Conservation (phyloP, 1,140 invertebrate genomes). For the Formica exsecta region DNA sequence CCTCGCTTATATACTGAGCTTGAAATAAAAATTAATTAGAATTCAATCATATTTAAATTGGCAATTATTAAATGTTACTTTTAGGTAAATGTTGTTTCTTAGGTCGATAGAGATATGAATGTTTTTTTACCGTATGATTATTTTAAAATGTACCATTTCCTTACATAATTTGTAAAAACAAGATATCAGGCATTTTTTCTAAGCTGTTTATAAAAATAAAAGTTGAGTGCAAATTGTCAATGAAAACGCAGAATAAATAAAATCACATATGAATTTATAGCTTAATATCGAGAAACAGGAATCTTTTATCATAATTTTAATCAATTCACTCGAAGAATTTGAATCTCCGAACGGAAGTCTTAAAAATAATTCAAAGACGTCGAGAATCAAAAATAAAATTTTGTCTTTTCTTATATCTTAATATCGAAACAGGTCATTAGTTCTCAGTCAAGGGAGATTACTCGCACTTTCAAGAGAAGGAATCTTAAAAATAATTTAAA, state of each 20-base stretch:
- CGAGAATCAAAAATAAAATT: conserved; percentile 50
- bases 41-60: conserved; percentile 16
- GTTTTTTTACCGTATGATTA: conserved; percentile 36
- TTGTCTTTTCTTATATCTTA: conserved; percentile 44
- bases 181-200: conserved; percentile 37
- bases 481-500: conserved; percentile 41
- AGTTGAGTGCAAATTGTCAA: conserved; percentile 31
- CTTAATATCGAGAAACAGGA: conserved; percentile 23
- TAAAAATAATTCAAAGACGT: conserved; percentile 42
- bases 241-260: conserved; percentile 15
- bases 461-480: conserved; percentile 29
- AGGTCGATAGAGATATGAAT: conserved; percentile 61
- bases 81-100: conserved; percentile 50
- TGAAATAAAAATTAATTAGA: conserved; percentile 23
- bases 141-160: conserved; percentile 31
- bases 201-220: conserved; percentile 57
- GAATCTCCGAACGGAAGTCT: conserved; percentile 43
- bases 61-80: background rate
- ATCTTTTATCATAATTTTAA: conserved; percentile 32
- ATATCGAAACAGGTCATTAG: conserved; percentile 40
- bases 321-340: conserved; percentile 35
- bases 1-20: background rate
- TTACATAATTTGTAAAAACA: conserved; percentile 46
- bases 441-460: conserved; percentile 25
- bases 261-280: conserved; percentile 23